Evolutionary conservation across 2,888 invertebrate species (phyloP), one percentile per base, ranked within the genome.

Genomic region (Sussaba pulchella): DNA sequence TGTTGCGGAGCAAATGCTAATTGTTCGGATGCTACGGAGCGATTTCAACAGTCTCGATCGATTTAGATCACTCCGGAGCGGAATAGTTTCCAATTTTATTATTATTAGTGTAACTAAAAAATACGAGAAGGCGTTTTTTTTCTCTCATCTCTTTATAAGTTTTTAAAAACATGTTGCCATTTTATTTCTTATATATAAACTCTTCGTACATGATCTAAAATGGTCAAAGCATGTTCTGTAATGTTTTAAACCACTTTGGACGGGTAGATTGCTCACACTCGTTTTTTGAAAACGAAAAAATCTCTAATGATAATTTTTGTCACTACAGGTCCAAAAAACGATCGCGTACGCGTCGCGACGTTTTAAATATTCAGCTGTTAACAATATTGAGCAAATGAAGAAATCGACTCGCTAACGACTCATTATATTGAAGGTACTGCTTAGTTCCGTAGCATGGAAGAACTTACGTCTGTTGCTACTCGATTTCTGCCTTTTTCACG

Each of bases 241-340:
- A n/a, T n/a, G n/a, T n/a, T n/a, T n/a, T n/a, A n/a, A n/a, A n/a
- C n/a, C n/a, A n/a, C n/a, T n/a, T n/a, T n/a, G n/a, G n/a, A n/a
- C n/a, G n/a, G n/a, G n/a, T n/a, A n/a, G n/a, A n/a, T n/a, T n/a
- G n/a, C n/a, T n/a, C n/a, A n/a, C n/a, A n/a, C n/a, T n/a, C n/a
- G n/a, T n/a, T n/a, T n/a, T n/a, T n/a, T n/a, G n/a, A n/a, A n/a
- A n/a, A n/a, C n/a, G n/a, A n/a, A n/a, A n/a, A n/a, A 72, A 45
- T 52, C 52, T 52, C 12, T 10, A 59, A n/a, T 19, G 9, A 57
- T 41, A 43, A 71, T 78, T 67, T 72, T 72, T 78, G 59, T 72
- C 36, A 43, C 19, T 63, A 69, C 45, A 63, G 41, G 17, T 74
- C 70, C 74, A 70, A 59, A 66, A 69, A 64, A 43, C 63, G 26